Evolutionary conservation across 2,113 vertebrate species (phyloP).

Genomic region (Osmerus eperlanus): DNA sequence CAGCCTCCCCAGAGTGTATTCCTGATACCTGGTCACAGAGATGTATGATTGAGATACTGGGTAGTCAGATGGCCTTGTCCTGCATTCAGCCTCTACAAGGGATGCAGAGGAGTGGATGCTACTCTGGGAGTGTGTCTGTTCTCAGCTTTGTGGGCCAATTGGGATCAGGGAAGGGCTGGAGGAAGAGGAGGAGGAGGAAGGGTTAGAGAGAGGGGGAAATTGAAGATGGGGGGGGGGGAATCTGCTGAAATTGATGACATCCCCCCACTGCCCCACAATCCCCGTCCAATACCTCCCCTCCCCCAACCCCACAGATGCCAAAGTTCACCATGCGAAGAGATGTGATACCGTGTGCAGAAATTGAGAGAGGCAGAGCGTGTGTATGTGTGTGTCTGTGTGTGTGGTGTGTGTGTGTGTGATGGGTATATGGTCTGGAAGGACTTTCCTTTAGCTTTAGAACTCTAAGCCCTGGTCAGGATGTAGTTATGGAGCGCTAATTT

Average conservation of each 20-base stretch:
- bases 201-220: neutral
- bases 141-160: neutral
- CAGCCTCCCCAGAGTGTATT: neutral
- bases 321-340: slow-evolving; percentile 52
- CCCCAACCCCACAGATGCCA: slow-evolving; percentile 44
- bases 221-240: slow-evolving; percentile 18
- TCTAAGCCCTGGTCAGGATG: slow-evolving; percentile 68
- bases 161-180: neutral
- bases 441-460: slow-evolving; percentile 60
- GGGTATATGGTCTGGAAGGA: slow-evolving; percentile 52
- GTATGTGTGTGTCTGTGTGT: slow-evolving; percentile 27
- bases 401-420: slow-evolving; percentile 11
- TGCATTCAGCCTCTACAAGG: neutral
- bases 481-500: slow-evolving; percentile 72
- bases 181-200: slow-evolving; percentile 1
- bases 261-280: slow-evolving; percentile 24
- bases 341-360: slow-evolving; percentile 48
- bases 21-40: no score
- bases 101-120: neutral
- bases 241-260: slow-evolving; percentile 58
- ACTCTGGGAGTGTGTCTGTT: slow-evolving; percentile 8
- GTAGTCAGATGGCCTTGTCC: neutral
- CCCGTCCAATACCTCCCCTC: no score
- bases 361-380: slow-evolving; percentile 31
- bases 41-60: no score